These are phyloP conservation scores for Taxidea taxus DNA, from an alignment of 2,113 vertebrate species.

Conservation along the genomic window DNA sequence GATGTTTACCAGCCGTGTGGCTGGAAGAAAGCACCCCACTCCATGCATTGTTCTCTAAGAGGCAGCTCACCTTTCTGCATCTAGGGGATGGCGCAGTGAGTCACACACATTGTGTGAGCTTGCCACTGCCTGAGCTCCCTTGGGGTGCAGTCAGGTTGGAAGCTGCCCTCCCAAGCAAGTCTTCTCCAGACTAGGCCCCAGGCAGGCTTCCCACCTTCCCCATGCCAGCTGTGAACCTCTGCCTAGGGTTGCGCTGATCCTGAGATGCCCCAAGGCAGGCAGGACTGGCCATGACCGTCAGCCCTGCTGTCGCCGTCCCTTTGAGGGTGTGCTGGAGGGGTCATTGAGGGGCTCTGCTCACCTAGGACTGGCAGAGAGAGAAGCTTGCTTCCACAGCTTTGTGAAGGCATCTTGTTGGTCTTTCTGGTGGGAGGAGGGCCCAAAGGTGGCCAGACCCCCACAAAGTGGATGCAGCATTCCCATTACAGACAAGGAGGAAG, in stretches of 20 bases:
- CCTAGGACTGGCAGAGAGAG: rapidly evolving
- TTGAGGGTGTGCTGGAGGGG: background rate
- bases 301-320: background rate
- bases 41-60: background rate
- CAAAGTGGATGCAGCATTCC: no score
- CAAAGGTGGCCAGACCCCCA: background rate
- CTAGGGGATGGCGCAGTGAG: rapidly evolving
- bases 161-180: background rate
- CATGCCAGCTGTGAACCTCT: background rate
- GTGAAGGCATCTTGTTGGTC: background rate
- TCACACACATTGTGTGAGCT: background rate
- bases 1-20: background rate
- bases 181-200: background rate
- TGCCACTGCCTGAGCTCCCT: background rate
- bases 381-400: background rate
- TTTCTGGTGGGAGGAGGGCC: background rate
- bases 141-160: background rate
- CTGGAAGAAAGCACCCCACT: background rate
- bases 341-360: rapidly evolving
- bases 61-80: background rate
- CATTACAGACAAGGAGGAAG: background rate
- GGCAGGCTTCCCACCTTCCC: background rate
- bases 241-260: no score
- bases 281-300: rapidly evolving
- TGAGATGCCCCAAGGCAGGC: background rate